Conservation (phyloP, 2,113 vertebrate genomes). For the Morphnarchus princeps region DNA sequence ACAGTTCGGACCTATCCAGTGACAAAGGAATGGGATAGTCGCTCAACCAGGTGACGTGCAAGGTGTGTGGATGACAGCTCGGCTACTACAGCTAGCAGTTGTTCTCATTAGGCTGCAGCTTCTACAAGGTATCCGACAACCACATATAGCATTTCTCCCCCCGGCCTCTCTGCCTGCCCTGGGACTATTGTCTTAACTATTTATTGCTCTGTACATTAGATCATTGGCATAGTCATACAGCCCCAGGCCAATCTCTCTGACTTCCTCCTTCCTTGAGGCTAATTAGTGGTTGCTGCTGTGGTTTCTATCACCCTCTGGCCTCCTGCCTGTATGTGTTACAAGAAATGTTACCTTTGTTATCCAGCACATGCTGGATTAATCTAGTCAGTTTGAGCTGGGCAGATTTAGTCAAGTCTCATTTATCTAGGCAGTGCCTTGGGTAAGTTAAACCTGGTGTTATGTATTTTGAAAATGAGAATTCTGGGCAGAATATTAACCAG, state of each 20-base stretch:
- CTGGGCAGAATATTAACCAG: neutral
- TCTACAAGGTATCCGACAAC: neutral
- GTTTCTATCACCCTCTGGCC: neutral
- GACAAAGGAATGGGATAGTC: fast-evolving
- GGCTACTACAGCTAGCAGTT: neutral
- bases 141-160: fast-evolving
- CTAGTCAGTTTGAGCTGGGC: neutral
- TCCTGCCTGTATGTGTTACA: neutral
- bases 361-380: neutral
- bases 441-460: neutral
- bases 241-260: neutral
- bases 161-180: neutral
- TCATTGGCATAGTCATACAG: neutral
- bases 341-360: neutral
- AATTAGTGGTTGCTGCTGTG: neutral
- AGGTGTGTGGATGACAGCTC: neutral
- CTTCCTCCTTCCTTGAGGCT: neutral
- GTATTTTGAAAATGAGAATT: neutral
- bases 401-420: neutral
- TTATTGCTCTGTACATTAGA: neutral
- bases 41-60: fast-evolving
- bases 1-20: neutral
- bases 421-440: neutral
- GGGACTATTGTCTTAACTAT: neutral
- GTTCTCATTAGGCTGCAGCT: neutral